phyloP scores from a whole-genome alignment of 2,888 invertebrate genomes.

The Chloromyia formosa region DNA sequence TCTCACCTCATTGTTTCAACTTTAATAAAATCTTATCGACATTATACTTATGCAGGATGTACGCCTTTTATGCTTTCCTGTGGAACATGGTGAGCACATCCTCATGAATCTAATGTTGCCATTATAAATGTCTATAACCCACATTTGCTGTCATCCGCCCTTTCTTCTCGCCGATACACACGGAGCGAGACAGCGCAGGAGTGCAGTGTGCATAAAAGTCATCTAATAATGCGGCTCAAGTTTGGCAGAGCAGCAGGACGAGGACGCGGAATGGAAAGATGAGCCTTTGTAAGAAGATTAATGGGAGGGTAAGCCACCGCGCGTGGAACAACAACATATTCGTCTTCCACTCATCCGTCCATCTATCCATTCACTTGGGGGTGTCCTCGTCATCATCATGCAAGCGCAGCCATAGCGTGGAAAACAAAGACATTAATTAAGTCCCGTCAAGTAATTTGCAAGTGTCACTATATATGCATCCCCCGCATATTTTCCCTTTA shows the following conservation, averaged over 20 bases:
- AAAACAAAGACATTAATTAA: constrained; percentile 42
- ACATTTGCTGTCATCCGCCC: background rate
- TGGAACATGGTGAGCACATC: constrained; percentile 5
- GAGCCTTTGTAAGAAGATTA: background rate
- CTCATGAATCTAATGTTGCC: constrained; percentile 15
- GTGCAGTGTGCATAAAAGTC: constrained; percentile 9
- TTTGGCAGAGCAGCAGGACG: background rate
- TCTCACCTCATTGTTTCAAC: constrained; percentile 22
- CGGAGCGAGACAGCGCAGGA: background rate
- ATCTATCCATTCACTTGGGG: background rate
- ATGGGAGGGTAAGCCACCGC: background rate
- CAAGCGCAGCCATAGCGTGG: background rate
- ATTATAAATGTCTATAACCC: constrained; percentile 5
- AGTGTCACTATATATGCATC: constrained; percentile 30
- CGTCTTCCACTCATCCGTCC: background rate
- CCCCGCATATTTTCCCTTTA: constrained; percentile 20
- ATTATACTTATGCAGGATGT: constrained; percentile 16
- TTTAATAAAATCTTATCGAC: constrained; percentile 37
- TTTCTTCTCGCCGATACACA: background rate
- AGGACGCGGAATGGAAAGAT: background rate
- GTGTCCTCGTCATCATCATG: background rate
- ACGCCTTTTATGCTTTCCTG: constrained; percentile 12
- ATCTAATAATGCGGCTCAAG: constrained; percentile 23
- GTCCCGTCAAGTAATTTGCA: constrained; percentile 39
- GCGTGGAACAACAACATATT: background rate